phyloP scores from a whole-genome alignment of 2,113 vertebrate species.

The Cercocebus atys region DNA sequence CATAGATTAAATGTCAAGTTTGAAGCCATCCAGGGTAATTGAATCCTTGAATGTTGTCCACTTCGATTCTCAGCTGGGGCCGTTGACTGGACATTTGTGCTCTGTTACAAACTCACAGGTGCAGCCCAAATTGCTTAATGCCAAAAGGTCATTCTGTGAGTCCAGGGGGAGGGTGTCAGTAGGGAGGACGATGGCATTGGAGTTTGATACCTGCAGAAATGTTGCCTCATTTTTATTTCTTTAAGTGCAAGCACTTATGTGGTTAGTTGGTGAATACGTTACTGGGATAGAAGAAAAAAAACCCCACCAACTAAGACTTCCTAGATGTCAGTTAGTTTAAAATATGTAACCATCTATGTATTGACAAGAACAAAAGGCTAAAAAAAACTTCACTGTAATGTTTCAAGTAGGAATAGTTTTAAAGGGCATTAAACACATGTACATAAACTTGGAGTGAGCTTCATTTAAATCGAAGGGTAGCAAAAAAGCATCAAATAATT shows the following conservation, averaged over 20 bases:
- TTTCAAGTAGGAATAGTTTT: background rate
- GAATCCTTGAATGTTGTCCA: background rate
- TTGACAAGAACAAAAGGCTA: background rate
- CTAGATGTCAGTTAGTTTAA: background rate
- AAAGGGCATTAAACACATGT: background rate
- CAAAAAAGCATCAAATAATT: background rate
- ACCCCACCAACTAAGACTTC: background rate
- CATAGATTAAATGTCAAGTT: conserved; percentile 80
- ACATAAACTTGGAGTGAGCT: background rate
- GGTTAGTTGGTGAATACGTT: background rate
- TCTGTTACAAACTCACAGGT: background rate
- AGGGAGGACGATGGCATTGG: background rate
- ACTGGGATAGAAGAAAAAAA: background rate
- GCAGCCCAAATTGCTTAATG: background rate
- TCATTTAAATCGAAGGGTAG: background rate
- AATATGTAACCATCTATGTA: background rate
- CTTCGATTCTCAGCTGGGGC: conserved; percentile 35
- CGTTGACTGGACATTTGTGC: background rate
- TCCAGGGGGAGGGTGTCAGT: rapidly evolving
- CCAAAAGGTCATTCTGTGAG: background rate
- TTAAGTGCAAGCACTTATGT: background rate
- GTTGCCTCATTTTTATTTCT: background rate
- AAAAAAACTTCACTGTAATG: rapidly evolving
- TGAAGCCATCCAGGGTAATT: conserved; percentile 61
- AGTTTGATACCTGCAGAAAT: background rate